A percentile compares a stretch with the other conserved stretches of the same genome.
phyloP scores from a whole-genome alignment of 1,140 invertebrate genomes.

The Antheraea mylitta region DNA sequence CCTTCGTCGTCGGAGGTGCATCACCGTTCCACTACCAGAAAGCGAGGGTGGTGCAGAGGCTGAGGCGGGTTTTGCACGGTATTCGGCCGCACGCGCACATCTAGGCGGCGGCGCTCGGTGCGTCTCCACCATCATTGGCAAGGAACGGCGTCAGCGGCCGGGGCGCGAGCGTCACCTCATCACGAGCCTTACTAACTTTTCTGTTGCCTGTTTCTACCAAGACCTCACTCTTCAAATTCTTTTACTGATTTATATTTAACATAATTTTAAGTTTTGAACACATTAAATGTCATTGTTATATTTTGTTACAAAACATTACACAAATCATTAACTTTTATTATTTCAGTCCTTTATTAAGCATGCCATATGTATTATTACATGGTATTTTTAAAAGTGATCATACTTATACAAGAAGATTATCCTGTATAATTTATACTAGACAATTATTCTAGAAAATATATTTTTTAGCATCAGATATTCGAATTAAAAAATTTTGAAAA shows the following conservation, averaged over 20 bases:
- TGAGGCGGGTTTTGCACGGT: slow-evolving; percentile 63
- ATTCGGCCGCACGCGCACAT: slow-evolving; percentile 68
- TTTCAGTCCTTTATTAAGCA: background rate
- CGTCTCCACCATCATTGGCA: slow-evolving; percentile 78
- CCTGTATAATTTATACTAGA: no score
- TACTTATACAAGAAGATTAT: background rate
- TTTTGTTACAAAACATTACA: background rate
- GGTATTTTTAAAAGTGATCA: background rate
- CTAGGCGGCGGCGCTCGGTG: slow-evolving; percentile 72
- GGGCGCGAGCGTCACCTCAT: slow-evolving; percentile 72
- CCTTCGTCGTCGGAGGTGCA: slow-evolving; percentile 81
- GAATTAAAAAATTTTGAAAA: no score
- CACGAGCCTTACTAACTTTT: slow-evolving; percentile 27
- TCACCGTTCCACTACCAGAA: slow-evolving; percentile 73
- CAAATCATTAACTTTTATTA: background rate
- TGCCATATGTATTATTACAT: background rate
- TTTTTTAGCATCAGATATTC: no score
- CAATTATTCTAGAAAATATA: background rate
- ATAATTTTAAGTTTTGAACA: background rate
- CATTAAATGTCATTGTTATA: background rate
- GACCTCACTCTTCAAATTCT: background rate
- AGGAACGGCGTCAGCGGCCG: slow-evolving; percentile 72
- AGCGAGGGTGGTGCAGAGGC: slow-evolving; percentile 66
- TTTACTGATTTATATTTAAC: background rate
- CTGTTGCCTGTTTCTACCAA: background rate